phyloP scores from a whole-genome alignment of 2,888 invertebrate genomes.

The Erebia epiphron region DNA sequence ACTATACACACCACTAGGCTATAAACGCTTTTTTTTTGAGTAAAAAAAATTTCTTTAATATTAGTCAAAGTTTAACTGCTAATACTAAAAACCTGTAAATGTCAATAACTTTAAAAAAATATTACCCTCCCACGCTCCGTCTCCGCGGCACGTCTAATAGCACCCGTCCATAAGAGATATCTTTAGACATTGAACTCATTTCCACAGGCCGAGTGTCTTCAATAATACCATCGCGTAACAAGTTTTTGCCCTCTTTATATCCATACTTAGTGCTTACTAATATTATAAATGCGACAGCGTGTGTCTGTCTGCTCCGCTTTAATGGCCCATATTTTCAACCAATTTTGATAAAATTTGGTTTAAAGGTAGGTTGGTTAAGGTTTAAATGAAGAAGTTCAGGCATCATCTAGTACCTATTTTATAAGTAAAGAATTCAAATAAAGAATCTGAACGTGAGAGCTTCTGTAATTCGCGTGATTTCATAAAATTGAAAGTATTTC shows the following conservation, averaged over 20 bases:
- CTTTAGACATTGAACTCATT: slow-evolving; percentile 34
- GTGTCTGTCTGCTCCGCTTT: too few relatives aligned
- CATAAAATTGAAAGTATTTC: too few relatives aligned
- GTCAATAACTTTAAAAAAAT: background rate
- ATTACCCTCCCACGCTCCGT: slow-evolving; percentile 12
- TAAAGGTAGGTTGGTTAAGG: too few relatives aligned
- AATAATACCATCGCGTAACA: slow-evolving; percentile 22
- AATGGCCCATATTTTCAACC: too few relatives aligned
- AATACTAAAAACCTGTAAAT: background rate
- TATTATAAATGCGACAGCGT: too few relatives aligned
- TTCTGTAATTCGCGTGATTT: too few relatives aligned
- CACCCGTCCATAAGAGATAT: slow-evolving; percentile 28
- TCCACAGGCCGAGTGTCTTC: slow-evolving; percentile 10
- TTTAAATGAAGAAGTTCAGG: too few relatives aligned
- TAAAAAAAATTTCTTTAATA: background rate
- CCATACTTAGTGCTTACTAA: too few relatives aligned
- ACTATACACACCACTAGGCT: background rate
- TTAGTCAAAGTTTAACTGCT: background rate
- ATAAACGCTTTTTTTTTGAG: background rate
- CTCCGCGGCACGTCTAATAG: slow-evolving; percentile 15
- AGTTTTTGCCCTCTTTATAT: background rate
- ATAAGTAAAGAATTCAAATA: background rate
- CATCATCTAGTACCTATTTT: background rate
- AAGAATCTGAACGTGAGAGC: background rate
- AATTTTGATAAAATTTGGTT: too few relatives aligned